Conservation (phyloP, 2,888 invertebrate species). For the Harpalus rubripes region DNA sequence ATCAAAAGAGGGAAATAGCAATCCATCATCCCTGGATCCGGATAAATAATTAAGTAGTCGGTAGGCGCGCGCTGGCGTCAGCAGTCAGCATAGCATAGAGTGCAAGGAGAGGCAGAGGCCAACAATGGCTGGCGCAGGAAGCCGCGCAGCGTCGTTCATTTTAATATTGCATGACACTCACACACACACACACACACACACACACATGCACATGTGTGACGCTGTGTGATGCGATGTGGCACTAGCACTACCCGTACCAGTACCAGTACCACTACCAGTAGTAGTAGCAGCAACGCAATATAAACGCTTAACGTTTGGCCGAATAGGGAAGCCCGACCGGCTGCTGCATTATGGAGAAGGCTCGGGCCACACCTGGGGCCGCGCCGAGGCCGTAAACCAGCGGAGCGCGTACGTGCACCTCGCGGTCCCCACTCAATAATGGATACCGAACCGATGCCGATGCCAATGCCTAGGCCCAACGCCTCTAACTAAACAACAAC, state of each 20-base stretch:
- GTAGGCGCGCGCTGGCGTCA: constrained; percentile 22
- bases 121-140: constrained; percentile 31
- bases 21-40: constrained; percentile 65
- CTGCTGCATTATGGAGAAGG: constrained; percentile 66
- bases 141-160: constrained; percentile 62
- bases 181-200: constrained; percentile 39
- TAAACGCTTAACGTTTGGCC: constrained; percentile 56
- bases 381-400: constrained; percentile 61
- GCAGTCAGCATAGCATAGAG: neutral
- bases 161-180: constrained; percentile 65
- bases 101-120: constrained; percentile 24
- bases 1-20: constrained; percentile 66
- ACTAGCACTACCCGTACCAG: neutral
- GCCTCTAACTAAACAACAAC: constrained; percentile 36
- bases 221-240: constrained; percentile 35
- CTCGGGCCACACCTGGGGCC: constrained; percentile 66
- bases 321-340: constrained; percentile 40
- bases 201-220: constrained; percentile 39
- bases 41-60: constrained; percentile 67
- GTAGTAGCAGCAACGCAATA: constrained; percentile 34
- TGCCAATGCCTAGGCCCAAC: constrained; percentile 27
- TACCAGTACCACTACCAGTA: neutral
- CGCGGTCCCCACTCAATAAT: constrained; percentile 71
- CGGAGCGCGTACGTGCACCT: constrained; percentile 69
- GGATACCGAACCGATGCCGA: constrained; percentile 68